Evolutionary conservation across 2,888 invertebrate genomes (phyloP), one percentile per base, ranked within the genome.

Genomic region (Neoitamus cyanurus): DNA sequence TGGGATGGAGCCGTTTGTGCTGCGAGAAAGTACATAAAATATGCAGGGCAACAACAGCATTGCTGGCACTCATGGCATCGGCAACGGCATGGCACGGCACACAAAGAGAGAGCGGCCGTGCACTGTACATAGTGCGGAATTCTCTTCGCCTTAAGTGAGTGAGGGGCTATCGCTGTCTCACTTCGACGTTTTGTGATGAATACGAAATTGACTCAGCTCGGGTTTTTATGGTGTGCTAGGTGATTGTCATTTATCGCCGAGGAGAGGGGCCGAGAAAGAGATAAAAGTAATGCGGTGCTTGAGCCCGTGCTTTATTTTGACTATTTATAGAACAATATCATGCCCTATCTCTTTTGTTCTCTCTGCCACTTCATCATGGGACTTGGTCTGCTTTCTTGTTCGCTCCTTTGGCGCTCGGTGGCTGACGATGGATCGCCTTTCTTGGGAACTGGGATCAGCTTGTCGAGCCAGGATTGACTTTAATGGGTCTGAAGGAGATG

Each of bases 141-240:
- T 20, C 77, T 46, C 77, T 46, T 77, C 46, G 28, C 25, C 46
- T 6, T 5, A 30, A 1, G 42, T 9, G 6, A 75, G 58, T 20
- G 28, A 58, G 31, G 20, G 20, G 6, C 15, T 58, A 46, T 70
- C 31, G 20, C 83, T 69, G 31, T 84, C 84, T 46, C 34, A 13
- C 69, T 86, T 34, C 28, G 37, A 7, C 82, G 36, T 83, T 84
- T 78, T 72, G 15, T 83, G 85, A 86, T 86, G 86, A 85, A 85
- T 85, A 80, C 70, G 42, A 84, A 86, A 86, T 86, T 86, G 86
- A 86, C 86, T 86, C 84, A 84, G 86, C 84, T 86, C 84, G 83
- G 78, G 75, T 86, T 86, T 86, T 86, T 86, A 86, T 86, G 85
- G 86, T 85, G 86, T 86, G 86, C 84, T 86, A 86, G 84, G 86